A percentile compares a stretch with the other conserved stretches of the same genome.
Conservation (phyloP, 2,797 vertebrate genomes). For the Acanthurus tractus region DNA sequence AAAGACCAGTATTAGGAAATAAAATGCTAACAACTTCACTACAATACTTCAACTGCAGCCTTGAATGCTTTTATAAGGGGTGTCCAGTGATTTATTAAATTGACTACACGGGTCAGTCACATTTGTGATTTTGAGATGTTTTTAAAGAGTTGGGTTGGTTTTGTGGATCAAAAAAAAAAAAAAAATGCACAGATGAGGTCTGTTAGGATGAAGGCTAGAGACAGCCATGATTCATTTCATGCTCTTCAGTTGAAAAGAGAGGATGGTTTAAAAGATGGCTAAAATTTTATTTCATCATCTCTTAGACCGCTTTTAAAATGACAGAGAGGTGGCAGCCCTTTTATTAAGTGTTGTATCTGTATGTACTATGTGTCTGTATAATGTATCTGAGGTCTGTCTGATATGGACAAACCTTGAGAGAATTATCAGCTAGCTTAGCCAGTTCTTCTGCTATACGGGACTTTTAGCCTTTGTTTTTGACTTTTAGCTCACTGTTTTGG, state of each 20-base stretch:
- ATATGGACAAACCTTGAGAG: too few relatives aligned
- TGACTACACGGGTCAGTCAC: not conserved
- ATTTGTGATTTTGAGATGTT: slow-evolving; percentile 10
- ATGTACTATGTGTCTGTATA: too few relatives aligned
- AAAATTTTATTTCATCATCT: slow-evolving; percentile 1
- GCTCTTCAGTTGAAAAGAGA: not conserved
- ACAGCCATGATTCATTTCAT: not conserved
- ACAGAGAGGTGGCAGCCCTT: not conserved
- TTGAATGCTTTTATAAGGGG: not conserved
- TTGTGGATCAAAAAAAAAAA: not conserved
- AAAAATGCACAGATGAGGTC: not conserved
- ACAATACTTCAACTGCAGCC: not conserved
- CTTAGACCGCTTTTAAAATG: not conserved
- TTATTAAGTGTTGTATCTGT: not conserved
- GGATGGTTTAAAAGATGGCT: slow-evolving; percentile 17
- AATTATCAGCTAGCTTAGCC: not conserved
- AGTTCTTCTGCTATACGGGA: too few relatives aligned
- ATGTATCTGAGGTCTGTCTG: too few relatives aligned
- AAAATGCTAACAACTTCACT: not conserved
- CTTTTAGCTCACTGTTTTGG: not conserved
- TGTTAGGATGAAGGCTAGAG: slow-evolving; percentile 1
- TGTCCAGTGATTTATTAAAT: not conserved
- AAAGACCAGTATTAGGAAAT: not conserved
- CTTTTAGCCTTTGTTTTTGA: too few relatives aligned
- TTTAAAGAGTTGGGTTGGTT: not conserved